Base-by-base conservation (phyloP, 2,113 vertebrate species). In the Cygnus buccinator region DNA sequence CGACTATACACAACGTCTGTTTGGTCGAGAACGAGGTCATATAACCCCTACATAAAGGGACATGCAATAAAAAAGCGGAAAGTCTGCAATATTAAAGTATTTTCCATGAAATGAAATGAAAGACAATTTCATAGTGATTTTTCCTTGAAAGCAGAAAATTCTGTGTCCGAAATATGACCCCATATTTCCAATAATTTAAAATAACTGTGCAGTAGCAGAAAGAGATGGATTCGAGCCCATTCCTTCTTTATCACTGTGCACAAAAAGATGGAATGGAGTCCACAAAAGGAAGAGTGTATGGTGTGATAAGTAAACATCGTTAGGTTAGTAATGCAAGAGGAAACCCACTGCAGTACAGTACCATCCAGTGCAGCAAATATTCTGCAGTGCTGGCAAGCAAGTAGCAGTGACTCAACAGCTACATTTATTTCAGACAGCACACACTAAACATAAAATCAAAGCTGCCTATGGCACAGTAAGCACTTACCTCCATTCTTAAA, bases 371-470 rank as follows among this genome's bases (percentile, higher is more conserved):
- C 93, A 95, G 90, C 67, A 84, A 75, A 19, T 77, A 26, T 81
- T 91, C 94, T 97, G 94, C 94, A 92, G 84, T 68, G 76, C 90
- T 95, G 94, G 94, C 96, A 78, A 78, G 80, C 62, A 84, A 93
- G 73, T 13, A 80, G 41, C 85, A 68, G 62, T 97, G 95, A 97
- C 92, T 97, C 96, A 96, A 93, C 87, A 92, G 11, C 91, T 77
- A 74, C 12, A 10, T 83, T 81, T 89, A 37, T 89, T 90, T 84
- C 61, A 97, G 76, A 63, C 52, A 84, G 57, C 17, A 48, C 81
- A 43, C 11, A 12, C 39, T 76, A 74, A 89, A 67, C 22, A 54
- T 35, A 21, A 44, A 83, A 67, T 20, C 35, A 66, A 65, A 95
- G 87, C 76, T 78, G 92, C 35, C 71, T 88, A 3, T n/a, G 17